Evolutionary conservation across 2,888 invertebrate species (phyloP).

Genomic region (Nemurella pictetii): DNA sequence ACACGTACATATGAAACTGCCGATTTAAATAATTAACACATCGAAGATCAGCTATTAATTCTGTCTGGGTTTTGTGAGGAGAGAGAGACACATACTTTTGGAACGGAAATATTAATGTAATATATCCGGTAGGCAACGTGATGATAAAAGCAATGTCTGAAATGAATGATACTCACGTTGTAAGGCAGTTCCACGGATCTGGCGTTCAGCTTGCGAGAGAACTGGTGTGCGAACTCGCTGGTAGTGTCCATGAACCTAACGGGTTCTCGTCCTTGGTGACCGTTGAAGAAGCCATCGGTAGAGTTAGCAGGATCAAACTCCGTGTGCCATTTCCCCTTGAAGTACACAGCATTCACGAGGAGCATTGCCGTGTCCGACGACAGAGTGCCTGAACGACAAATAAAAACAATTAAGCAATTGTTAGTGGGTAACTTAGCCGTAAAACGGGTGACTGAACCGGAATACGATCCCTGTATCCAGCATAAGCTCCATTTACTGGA

Average conservation of each 20-base stretch:
- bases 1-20: not conserved
- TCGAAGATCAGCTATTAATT: not conserved
- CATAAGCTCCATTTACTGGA: no score
- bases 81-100: not conserved
- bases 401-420: not conserved
- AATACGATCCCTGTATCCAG: no score
- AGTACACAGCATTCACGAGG: constrained; percentile 83
- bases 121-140: not conserved
- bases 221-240: constrained; percentile 54
- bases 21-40: not conserved
- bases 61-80: not conserved
- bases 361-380: constrained; percentile 67
- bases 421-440: no score
- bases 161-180: constrained; percentile 51
- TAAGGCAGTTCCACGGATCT: constrained; percentile 74
- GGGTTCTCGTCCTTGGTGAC: constrained; percentile 58
- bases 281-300: constrained; percentile 63
- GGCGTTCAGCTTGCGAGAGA: constrained; percentile 59
- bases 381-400: constrained; percentile 44
- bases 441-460: no score
- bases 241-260: constrained; percentile 73
- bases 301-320: constrained; percentile 67
- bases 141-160: no score
- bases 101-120: not conserved
- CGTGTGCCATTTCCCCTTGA: constrained; percentile 74